These are phyloP conservation scores for Chrysolina americana DNA, from an alignment of 2,888 invertebrate species.

Conservation along the genomic window DNA sequence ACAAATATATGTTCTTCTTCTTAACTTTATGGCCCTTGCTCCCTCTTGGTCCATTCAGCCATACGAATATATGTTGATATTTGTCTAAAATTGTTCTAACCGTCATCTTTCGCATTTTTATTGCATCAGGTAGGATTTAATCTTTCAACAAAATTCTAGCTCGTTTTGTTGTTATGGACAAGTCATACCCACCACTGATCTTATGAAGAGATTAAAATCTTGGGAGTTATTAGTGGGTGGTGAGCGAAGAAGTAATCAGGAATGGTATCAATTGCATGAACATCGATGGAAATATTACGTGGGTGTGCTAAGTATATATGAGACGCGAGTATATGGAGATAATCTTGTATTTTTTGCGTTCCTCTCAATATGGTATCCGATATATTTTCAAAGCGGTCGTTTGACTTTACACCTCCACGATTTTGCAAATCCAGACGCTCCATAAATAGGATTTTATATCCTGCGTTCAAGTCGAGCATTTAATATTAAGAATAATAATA, in stretches of 20 bases:
- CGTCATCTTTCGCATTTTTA: no score
- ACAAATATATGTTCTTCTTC: no score
- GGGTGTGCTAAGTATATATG: slow-evolving; percentile 2
- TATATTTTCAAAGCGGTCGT: background rate
- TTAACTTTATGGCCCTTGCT: no score
- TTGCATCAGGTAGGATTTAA: background rate
- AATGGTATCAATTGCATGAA: slow-evolving; percentile 19
- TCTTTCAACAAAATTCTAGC: background rate
- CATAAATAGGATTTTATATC: background rate
- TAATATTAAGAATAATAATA: no score
- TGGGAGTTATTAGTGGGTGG: background rate
- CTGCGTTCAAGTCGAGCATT: background rate
- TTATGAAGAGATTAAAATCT: slow-evolving; percentile 5
- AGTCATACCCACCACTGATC: slow-evolving; percentile 1
- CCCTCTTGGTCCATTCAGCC: no score
- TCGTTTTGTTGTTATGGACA: background rate
- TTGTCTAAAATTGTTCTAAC: no score
- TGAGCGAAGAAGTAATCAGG: background rate
- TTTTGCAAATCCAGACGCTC: background rate
- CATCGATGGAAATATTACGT: slow-evolving; percentile 11
- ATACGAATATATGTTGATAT: no score
- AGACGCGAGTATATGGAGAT: background rate
- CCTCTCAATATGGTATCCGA: slow-evolving; percentile 1
- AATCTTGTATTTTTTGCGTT: background rate
- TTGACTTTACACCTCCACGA: slow-evolving; percentile 2